Evolutionary conservation across 2,797 vertebrate genomes (phyloP).

Genomic region (Notoglanidium macrostoma): DNA sequence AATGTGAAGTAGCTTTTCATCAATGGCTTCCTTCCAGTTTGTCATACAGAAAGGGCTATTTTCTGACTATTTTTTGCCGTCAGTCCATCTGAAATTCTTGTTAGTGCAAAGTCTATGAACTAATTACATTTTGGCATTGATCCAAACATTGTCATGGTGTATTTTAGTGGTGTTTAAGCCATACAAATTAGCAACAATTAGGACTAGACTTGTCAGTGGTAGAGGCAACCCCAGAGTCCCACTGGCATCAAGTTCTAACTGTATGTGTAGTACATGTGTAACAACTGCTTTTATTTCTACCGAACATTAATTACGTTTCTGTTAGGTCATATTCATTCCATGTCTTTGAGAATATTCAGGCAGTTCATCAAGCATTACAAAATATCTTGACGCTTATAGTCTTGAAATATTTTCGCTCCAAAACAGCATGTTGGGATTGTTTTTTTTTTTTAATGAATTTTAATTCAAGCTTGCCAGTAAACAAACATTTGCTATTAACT

Average conservation of each 20-base stretch:
- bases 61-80: background rate
- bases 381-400: background rate
- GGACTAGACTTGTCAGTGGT: background rate
- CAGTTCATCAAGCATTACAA: background rate
- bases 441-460: background rate
- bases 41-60: background rate
- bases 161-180: background rate
- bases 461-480: background rate
- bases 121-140: background rate
- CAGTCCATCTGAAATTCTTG: background rate
- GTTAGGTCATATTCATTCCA: background rate
- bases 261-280: background rate
- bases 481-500: background rate
- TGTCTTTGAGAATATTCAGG: background rate
- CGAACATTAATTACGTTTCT: background rate
- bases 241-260: background rate
- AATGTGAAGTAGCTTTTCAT: background rate
- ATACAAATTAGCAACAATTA: background rate
- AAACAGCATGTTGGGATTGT: background rate
- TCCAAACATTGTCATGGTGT: background rate
- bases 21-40: background rate
- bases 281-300: background rate
- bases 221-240: background rate
- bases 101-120: background rate
- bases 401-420: background rate